Conservation (phyloP, 2,113 vertebrate genomes). For the Trematocara nigrifrons region DNA sequence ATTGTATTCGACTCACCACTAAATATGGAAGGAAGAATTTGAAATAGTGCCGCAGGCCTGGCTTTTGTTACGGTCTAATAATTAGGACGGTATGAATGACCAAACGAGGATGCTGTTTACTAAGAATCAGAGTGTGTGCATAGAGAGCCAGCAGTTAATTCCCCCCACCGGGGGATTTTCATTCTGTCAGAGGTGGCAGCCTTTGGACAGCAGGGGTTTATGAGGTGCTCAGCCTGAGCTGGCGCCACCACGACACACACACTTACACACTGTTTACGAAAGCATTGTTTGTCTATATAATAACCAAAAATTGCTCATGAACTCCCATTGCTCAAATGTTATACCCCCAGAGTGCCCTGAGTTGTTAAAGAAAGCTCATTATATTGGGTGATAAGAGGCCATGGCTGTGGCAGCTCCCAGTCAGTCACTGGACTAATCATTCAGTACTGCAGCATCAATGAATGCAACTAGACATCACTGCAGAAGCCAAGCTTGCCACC, state of each 20-base stretch:
- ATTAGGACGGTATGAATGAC: slow-evolving; percentile 20
- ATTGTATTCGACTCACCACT: accelerated
- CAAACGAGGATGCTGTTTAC: slow-evolving; percentile 57
- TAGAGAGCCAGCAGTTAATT: slow-evolving; percentile 23
- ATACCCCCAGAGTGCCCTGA: background rate
- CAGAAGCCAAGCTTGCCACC: slow-evolving; percentile 53
- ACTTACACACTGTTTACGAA: slow-evolving; percentile 28
- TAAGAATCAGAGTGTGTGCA: slow-evolving; percentile 22
- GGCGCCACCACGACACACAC: slow-evolving; percentile 68
- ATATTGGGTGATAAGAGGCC: slow-evolving; percentile 26
- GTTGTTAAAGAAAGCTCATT: slow-evolving; percentile 36
- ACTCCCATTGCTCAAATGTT: slow-evolving; percentile 9
- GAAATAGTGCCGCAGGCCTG: background rate
- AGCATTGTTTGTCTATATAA: slow-evolving; percentile 19
- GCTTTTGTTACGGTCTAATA: background rate
- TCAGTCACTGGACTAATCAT: slow-evolving; percentile 43
- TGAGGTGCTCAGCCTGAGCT: slow-evolving; percentile 70
- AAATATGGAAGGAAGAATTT: background rate
- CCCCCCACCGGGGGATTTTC: slow-evolving; percentile 15
- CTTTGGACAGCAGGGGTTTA: slow-evolving; percentile 68
- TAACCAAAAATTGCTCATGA: slow-evolving; percentile 5
- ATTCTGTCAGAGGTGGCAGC: slow-evolving; percentile 68
- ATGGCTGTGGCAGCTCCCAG: background rate
- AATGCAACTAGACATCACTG: slow-evolving; percentile 53
- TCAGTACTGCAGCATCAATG: slow-evolving; percentile 40